A percentile compares a stretch with the other conserved stretches of the same genome.
Evolutionary conservation across 2,797 vertebrate genomes (phyloP).

Genomic region (Sternotherus odoratus): DNA sequence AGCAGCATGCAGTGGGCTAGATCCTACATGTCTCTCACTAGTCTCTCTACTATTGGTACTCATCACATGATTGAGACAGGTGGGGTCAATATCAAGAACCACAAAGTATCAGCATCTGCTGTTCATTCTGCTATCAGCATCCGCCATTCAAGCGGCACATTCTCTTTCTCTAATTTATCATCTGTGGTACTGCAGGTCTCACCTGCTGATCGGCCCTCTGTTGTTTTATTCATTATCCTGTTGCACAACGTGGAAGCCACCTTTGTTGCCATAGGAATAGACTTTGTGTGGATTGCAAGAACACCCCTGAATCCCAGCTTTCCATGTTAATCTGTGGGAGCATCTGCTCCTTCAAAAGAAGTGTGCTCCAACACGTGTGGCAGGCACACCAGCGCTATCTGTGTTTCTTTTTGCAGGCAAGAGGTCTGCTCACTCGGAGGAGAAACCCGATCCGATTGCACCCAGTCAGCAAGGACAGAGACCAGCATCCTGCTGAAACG

Average conservation of each 20-base stretch:
- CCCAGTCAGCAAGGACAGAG: not conserved
- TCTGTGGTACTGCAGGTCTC: not conserved
- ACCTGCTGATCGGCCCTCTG: not conserved
- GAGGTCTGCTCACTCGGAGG: not conserved
- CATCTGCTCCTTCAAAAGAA: not conserved
- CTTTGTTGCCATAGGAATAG: constrained; percentile 25
- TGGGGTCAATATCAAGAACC: not conserved
- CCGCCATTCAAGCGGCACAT: not conserved
- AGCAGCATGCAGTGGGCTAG: not conserved
- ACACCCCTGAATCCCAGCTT: not conserved
- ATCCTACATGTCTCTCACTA: not conserved
- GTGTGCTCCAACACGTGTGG: not conserved
- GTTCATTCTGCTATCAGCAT: not conserved
- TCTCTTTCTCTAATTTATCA: not conserved
- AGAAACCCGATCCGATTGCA: not conserved
- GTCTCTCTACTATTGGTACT: constrained; percentile 16
- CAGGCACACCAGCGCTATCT: not conserved
- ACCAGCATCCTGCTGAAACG: not conserved
- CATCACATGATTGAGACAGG: not conserved
- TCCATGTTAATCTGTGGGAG: not conserved
- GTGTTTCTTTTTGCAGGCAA: not conserved
- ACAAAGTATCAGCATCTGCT: not conserved
- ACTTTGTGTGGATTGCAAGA: not conserved
- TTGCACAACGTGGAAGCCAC: not conserved
- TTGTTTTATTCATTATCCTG: not conserved